phyloP scores from a whole-genome alignment of 2,797 vertebrate species.

The Spinibarbus caldwelli region DNA sequence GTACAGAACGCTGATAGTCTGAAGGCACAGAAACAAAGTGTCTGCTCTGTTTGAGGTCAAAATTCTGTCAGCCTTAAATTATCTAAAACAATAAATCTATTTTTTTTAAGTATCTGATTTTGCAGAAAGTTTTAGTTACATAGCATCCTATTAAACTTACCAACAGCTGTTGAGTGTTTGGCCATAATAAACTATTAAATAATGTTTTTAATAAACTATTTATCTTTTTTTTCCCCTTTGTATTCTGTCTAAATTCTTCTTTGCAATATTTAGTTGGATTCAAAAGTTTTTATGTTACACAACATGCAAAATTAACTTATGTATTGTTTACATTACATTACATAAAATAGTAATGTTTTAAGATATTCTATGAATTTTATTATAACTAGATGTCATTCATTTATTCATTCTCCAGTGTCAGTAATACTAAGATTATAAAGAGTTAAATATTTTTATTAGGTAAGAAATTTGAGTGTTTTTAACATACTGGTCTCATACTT shows the following conservation, averaged over 20 bases:
- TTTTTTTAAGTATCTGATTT: too few species aligned
- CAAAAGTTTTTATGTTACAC: not conserved
- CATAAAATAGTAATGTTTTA: not conserved
- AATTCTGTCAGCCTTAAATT: too few species aligned
- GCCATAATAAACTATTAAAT: not conserved
- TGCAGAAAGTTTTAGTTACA: not conserved
- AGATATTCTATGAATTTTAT: not conserved
- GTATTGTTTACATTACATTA: not conserved
- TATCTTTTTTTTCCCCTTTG: not conserved
- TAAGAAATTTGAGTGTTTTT: not conserved
- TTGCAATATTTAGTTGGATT: not conserved
- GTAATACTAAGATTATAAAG: not conserved
- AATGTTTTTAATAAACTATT: not conserved
- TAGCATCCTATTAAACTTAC: not conserved
- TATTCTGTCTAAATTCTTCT: not conserved
- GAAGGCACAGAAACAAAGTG: too few species aligned
- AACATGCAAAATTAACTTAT: not conserved
- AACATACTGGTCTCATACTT: not conserved
- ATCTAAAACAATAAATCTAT: too few species aligned
- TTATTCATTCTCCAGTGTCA: not conserved
- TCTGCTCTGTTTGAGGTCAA: too few species aligned
- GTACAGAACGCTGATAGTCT: not conserved
- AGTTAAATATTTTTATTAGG: not conserved
- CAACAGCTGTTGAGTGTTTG: not conserved
- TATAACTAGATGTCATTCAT: not conserved